These are phyloP conservation scores for Capreolus pygargus DNA, from an alignment of 2,113 vertebrate genomes.

Conservation along the genomic window DNA sequence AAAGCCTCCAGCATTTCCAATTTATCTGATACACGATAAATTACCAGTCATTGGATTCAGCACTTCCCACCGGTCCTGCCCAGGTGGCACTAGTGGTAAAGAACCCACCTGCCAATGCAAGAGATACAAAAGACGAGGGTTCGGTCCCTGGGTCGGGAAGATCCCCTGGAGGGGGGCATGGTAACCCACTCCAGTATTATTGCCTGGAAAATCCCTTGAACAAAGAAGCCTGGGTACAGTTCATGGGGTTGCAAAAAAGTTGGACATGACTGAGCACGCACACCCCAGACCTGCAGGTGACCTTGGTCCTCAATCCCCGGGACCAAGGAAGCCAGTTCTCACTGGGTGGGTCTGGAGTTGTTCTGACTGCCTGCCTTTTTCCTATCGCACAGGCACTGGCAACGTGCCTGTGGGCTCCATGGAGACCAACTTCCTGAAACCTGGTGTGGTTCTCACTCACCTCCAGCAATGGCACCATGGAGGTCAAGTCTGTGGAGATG, in stretches of 20 bases:
- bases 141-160: accelerated
- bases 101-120: neutral
- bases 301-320: neutral
- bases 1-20: neutral
- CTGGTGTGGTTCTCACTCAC: conserved; percentile 40
- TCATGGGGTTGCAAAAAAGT: neutral
- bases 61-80: accelerated
- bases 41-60: neutral
- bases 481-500: conserved; percentile 42
- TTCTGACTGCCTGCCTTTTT: neutral
- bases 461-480: conserved; percentile 17
- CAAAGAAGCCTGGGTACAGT: neutral
- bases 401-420: neutral
- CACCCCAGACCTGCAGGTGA: neutral
- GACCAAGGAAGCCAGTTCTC: neutral
- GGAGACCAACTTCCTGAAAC: conserved; percentile 53
- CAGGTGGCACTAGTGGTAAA: neutral
- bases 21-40: neutral
- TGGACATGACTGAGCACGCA: neutral
- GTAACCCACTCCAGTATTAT: neutral
- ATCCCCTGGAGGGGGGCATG: neutral
- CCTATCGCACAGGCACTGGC: neutral
- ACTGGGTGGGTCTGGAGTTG: neutral
- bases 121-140: neutral
- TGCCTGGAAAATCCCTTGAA: neutral